Percentiles rank a stretch among this genome's conserved stretches.
Conservation (phyloP, 2,888 invertebrate genomes). For the Gastracanthus pulcherrimus region DNA sequence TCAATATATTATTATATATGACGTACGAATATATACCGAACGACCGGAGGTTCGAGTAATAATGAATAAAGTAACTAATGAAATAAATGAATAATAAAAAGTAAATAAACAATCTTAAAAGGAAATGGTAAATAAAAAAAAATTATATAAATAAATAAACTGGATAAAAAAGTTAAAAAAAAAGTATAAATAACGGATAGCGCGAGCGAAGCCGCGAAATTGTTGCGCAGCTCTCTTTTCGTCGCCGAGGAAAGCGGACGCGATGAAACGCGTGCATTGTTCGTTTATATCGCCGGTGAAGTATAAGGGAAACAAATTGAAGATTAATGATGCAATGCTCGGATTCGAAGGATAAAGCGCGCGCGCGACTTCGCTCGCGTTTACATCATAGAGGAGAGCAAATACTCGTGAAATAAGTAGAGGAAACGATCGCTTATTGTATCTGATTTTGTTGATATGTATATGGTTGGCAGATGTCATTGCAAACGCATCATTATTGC, state of each 20-base stretch:
- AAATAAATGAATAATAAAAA: background rate
- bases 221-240: too few species aligned
- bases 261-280: background rate
- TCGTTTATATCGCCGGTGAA: background rate
- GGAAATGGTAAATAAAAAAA: background rate
- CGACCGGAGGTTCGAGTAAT: too few species aligned
- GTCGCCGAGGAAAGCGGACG: background rate
- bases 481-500: conserved; percentile 24
- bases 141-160: conserved; percentile 6
- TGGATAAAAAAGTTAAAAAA: background rate
- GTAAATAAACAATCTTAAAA: too few species aligned
- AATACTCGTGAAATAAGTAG: background rate
- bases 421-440: conserved; percentile 39
- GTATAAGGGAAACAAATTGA: background rate
- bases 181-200: background rate
- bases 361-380: background rate
- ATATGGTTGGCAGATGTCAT: conserved; percentile 14
- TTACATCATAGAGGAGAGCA: background rate
- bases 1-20: too few species aligned
- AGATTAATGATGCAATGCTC: too few species aligned
- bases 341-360: background rate
- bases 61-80: too few species aligned
- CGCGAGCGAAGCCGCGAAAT: conserved; percentile 18
- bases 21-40: too few species aligned
- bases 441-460: conserved; percentile 38